phyloP scores from a whole-genome alignment of 2,113 vertebrate species.

The Brachypodius melanocephalos region DNA sequence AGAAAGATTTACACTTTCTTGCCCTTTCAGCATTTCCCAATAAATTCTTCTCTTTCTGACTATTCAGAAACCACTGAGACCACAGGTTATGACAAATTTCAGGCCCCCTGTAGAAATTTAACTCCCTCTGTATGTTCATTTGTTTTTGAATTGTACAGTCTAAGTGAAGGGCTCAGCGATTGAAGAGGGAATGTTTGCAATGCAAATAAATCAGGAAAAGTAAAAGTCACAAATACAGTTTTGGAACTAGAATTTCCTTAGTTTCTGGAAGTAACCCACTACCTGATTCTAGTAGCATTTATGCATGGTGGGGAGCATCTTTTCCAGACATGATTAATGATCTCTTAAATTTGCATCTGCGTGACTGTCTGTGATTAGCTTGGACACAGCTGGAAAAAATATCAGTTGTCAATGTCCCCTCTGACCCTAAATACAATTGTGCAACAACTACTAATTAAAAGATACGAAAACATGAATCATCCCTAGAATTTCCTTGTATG shows the following conservation, averaged over 20 bases:
- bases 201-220: neutral
- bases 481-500: neutral
- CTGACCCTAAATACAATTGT: neutral
- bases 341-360: neutral
- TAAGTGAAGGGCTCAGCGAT: neutral
- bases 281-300: neutral
- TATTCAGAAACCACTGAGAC: neutral
- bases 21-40: neutral
- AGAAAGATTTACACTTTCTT: neutral
- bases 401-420: neutral
- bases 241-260: neutral
- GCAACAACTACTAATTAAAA: neutral
- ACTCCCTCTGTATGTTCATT: neutral
- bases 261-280: neutral
- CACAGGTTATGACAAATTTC: neutral
- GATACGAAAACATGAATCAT: neutral
- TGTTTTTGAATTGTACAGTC: neutral
- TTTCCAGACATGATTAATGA: neutral
- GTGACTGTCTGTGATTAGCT: neutral
- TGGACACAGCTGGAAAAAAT: neutral
- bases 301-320: neutral
- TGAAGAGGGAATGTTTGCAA: neutral
- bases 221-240: neutral
- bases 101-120: neutral
- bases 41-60: neutral